Percentiles rank a stretch among this genome's conserved stretches.
phyloP scores from a whole-genome alignment of 1,140 invertebrate species.

The Yoshiicerus persimilis region DNA sequence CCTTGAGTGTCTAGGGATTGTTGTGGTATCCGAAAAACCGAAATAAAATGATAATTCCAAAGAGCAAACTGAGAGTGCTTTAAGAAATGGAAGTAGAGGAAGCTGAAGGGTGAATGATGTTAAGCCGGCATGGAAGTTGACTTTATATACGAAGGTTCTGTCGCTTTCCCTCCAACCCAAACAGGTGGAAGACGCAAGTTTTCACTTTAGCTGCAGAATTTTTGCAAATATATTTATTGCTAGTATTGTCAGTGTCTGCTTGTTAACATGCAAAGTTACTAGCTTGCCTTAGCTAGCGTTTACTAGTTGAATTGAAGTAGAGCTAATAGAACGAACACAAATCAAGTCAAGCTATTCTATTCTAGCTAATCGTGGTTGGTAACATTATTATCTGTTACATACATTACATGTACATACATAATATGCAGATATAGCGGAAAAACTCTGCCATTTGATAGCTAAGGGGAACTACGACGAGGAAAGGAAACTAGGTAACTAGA shows the following conservation, averaged over 20 bases:
- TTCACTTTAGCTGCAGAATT: conserved; percentile 13
- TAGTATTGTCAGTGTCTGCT: not conserved
- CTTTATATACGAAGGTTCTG: conserved; percentile 9
- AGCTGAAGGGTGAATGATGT: not conserved
- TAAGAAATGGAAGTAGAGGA: not conserved
- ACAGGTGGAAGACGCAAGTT: conserved; percentile 21
- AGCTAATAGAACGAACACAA: not conserved
- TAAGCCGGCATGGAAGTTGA: conserved; percentile 7
- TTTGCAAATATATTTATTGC: conserved; percentile 15
- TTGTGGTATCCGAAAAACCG: not conserved
- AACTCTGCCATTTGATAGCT: not conserved
- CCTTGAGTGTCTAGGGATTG: not conserved
- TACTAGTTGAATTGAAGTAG: not conserved
- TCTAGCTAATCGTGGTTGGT: no score
- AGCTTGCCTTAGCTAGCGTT: not conserved
- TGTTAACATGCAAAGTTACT: conserved; percentile 12
- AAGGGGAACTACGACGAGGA: not conserved
- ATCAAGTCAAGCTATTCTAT: not conserved
- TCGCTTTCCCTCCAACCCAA: conserved; percentile 17
- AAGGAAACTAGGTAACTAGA: not conserved
- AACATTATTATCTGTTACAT: not conserved
- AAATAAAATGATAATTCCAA: not conserved
- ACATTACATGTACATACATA: not conserved
- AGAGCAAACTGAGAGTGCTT: not conserved
- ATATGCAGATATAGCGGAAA: not conserved